Conservation (phyloP, 2,797 vertebrate genomes). For the Paramormyrops hopkinsi region DNA sequence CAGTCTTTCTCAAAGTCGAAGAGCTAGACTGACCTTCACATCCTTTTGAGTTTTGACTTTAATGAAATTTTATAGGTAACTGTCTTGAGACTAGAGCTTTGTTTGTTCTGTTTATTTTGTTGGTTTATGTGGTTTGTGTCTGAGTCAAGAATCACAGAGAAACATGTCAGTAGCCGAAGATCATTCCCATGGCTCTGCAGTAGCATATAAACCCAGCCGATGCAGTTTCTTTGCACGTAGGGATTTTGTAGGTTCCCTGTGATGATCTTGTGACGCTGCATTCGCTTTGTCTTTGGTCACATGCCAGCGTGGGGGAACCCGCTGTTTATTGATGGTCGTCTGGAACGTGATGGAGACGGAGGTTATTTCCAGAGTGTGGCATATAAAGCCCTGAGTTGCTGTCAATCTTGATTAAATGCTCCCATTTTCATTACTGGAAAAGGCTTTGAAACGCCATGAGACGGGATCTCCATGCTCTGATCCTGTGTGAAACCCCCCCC, state of each 20-base stretch:
- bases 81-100: neutral
- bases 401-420: neutral
- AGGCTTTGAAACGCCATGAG: neutral
- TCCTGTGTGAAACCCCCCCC: neutral
- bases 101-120: neutral
- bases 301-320: neutral
- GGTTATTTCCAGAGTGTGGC: neutral
- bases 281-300: neutral
- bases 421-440: conserved; percentile 1
- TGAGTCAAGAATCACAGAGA: neutral
- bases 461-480: neutral
- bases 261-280: neutral
- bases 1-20: neutral
- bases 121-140: neutral
- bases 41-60: neutral
- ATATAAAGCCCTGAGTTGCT: neutral
- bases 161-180: neutral
- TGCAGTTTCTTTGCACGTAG: neutral
- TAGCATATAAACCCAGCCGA: neutral
- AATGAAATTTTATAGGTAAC: neutral
- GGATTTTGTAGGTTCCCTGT: neutral
- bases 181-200: neutral
- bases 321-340: neutral
- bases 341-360: neutral
- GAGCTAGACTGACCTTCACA: neutral